Evolutionary conservation across 2,113 vertebrate genomes (phyloP), one percentile per base, ranked within the genome.

Genomic region (Ceratotherium simum): DNA sequence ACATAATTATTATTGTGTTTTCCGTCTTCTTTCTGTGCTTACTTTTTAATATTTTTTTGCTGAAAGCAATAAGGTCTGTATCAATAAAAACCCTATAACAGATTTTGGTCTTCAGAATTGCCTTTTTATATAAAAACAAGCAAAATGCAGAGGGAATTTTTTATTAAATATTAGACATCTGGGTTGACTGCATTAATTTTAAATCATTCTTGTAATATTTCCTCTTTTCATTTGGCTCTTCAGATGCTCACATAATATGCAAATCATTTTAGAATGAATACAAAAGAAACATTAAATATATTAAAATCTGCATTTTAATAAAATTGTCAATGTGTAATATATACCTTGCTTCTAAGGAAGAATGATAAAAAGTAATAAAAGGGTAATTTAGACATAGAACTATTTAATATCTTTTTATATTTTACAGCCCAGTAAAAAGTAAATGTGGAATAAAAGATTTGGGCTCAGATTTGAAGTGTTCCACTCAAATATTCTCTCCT

Each of bases 261-360:
- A 99, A 99, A 98, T 98, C 97, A 98, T 98, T 98, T 98, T 98
- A 96, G 95, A 98, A 96, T 92, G 94, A 98, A 98, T 98, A 98
- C 98, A 98, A 98, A 98, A 98, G 98, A 98, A 98, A 98, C 98
- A 98, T 99, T 99, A 99, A 98, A 98, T 98, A 98, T 99, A 99
- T 98, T 99, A 98, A 99, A 99, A 98, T 98, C 97, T 98, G 96
- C 97, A 98, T 99, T 99, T 99, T 99, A 99, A 99, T 99, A 98
- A 99, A 99, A 97, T 98, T 98, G 98, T 98, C 98, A 98, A 95
- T 98, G 98, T 96, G 92, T 98, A 98, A 98, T 98, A 97, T 97
- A 98, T 98, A 98, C 80, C 84, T 96, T 84, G 72, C 94, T 98
- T 98, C 98, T 95, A 96, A 98, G 96, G 96, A 98, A 98, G 96